A percentile compares a stretch with the other conserved stretches of the same genome.
Conservation (phyloP, 2,888 invertebrate species). For the Torymus auratus region DNA sequence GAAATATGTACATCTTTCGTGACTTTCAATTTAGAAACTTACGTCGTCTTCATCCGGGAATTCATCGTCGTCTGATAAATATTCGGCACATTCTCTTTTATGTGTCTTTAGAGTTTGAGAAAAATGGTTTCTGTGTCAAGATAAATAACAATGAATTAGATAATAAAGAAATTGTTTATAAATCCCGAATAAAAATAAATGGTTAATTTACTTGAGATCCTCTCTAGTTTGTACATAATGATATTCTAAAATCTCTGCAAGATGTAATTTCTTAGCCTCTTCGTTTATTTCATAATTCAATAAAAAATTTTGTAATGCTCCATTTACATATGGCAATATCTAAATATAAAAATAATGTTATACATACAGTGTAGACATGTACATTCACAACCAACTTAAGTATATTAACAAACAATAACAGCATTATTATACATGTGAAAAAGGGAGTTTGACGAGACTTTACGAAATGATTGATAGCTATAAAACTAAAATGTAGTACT, state of each 20-base stretch:
- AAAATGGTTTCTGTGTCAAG: constrained; percentile 65
- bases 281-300: constrained; percentile 77
- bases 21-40: constrained; percentile 45
- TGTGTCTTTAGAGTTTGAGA: constrained; percentile 69
- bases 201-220: constrained; percentile 64
- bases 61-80: constrained; percentile 59
- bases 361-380: neutral
- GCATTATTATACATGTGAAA: too few relatives aligned
- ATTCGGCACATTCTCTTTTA: constrained; percentile 63
- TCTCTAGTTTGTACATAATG: constrained; percentile 65
- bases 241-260: constrained; percentile 67
- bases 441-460: too few relatives aligned
- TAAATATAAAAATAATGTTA: constrained; percentile 51
- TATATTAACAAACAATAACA: too few relatives aligned
- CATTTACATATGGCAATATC: constrained; percentile 73
- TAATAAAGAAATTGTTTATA: too few relatives aligned
- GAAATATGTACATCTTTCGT: neutral
- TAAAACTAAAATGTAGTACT: too few relatives aligned
- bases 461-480: too few relatives aligned
- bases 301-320: constrained; percentile 76
- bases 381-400: too few relatives aligned
- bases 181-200: neutral
- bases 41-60: constrained; percentile 70
- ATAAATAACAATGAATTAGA: neutral
- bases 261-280: constrained; percentile 74